Base-by-base conservation (phyloP, 2,888 invertebrate species). In the Callinectes sapidus region DNA sequence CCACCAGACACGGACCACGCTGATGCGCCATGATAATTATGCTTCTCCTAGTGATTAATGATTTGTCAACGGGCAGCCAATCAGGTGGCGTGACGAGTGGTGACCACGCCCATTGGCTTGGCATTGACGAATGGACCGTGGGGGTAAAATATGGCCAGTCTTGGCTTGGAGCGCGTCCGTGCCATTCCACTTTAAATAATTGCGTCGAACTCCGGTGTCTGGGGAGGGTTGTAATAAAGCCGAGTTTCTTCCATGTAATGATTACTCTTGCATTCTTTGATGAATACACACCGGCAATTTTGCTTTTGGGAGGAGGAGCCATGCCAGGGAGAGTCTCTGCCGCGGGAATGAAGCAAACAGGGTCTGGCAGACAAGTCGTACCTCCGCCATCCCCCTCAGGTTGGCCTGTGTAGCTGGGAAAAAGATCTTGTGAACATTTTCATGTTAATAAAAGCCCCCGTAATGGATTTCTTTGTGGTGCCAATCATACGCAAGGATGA, bases 401-500 rank as follows among this genome's bases (percentile, higher is more conserved):
- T 71, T 55, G 54, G 48, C 71, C 91, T 89, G 87, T 66, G 66
- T 87, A 61, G 77, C 90, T 6, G 89, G 91, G 89, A 93, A 93
- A 93, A 93, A 92, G 90, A 93, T 93, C 93, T 93, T 93, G 93
- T 93, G 92, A 93, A 93, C 92, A 93, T 90, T 92, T 92, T 93
- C 92, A 93, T 92, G 90, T 93, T 93, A 92, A 92, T 90, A 92
- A 93, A 93, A 92, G 92, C 89, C 89, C 90, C 90, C 66, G 92
- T 94, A 94, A 94, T 94, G 92, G 94, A 92, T 94, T 94, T 94
- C 94, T 94, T 92, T 94, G 93, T 92, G 92, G 92, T 94, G 94
- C 94, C 94, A 94, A 94, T 94, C 94, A 94, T 92, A 92, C 92
- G 85, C 88, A 90, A 23, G 66, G 92, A 94, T 94, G 94, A 94